Evolutionary conservation across 2,113 vertebrate genomes (phyloP), one percentile per base, ranked within the genome.

Genomic region (Rhynchomys soricoides): DNA sequence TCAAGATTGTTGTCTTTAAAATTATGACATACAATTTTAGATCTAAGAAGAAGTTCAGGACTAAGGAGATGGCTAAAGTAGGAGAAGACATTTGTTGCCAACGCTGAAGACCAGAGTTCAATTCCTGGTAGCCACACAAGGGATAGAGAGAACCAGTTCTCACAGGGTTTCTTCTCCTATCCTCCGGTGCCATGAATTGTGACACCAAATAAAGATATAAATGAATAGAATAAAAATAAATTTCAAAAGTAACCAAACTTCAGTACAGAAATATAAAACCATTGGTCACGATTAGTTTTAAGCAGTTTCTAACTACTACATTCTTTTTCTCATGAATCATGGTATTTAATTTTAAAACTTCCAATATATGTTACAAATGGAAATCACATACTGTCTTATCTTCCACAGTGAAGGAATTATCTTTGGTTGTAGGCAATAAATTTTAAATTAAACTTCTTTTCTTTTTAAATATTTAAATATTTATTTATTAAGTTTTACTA

Each of bases 1-100:
- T 91, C 92, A 86, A 73, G 50, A 6, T 19, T 21, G 0, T 89
- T 90, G 68, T 91, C 19, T 90, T 87, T 78, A 86, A 92, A 86
- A 70, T 73, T 70, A 40, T 24, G 3, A 59, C 9, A 57, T 71
- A 59, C 64, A 48, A 4, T 26, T 43, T 73, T 55, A 40, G 1
- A 31, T 37, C 9, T 34, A 66, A 62, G 1, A 73, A 81, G 77
- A 64, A n/a, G 6, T 13, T 70, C 34, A 11, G 26, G 4, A 8
- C 15, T 62, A 40, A 64, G 15, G 3, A 62, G 24, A 43, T 3
- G n/a, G 4, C 2, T 31, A 62, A 52, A 62, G 15, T 24, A 45
- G 0, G n/a, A 31, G 7, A 83, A 43, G 57, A 31, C 2, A 5
- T 3, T 45, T 29, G 13, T 16, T 3, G 11, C 24, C 24, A 59